Conservation (phyloP, 2,888 invertebrate species). For the Meiosimyza decipiens region DNA sequence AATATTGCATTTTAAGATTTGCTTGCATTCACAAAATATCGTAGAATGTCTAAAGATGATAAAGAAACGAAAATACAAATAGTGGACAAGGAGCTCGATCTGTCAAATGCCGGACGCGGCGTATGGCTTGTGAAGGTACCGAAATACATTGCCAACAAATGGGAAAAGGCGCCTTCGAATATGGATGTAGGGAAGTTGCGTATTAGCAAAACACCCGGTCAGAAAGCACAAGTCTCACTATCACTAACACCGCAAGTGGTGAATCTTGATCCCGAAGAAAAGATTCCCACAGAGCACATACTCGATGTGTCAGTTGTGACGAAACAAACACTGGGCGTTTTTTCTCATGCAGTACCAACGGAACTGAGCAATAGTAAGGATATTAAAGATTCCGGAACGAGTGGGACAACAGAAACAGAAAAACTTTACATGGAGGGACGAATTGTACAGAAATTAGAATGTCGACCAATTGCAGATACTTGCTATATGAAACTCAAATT, state of each 20-base stretch:
- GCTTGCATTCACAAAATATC: not conserved
- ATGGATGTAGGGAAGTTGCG: conserved; percentile 93
- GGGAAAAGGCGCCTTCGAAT: conserved; percentile 91
- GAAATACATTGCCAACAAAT: conserved; percentile 94
- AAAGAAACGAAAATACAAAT: conserved; percentile 69
- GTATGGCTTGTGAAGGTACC: conserved; percentile 98
- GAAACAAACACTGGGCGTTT: conserved; percentile 91
- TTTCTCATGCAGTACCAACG: conserved; percentile 79
- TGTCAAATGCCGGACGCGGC: conserved; percentile 88
- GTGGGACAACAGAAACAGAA: conserved; percentile 77
- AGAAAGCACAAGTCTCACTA: conserved; percentile 88
- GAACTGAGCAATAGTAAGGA: conserved; percentile 44
- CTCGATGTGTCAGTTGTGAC: conserved; percentile 92
- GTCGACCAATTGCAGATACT: conserved; percentile 87
- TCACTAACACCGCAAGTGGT: conserved; percentile 84
- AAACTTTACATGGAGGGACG: conserved; percentile 92
- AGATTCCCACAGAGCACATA: conserved; percentile 92
- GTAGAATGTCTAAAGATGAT: conserved; percentile 64
- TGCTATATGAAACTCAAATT: conserved; percentile 92
- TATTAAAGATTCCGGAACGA: conserved; percentile 65
- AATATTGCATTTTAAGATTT: not conserved
- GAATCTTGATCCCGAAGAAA: conserved; percentile 81
- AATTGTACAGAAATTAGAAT: conserved; percentile 96
- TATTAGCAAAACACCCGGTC: conserved; percentile 83
- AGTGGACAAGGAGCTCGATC: conserved; percentile 84